Evolutionary conservation across 1,140 invertebrate species (phyloP).

Genomic region (Liolophura sinensis): DNA sequence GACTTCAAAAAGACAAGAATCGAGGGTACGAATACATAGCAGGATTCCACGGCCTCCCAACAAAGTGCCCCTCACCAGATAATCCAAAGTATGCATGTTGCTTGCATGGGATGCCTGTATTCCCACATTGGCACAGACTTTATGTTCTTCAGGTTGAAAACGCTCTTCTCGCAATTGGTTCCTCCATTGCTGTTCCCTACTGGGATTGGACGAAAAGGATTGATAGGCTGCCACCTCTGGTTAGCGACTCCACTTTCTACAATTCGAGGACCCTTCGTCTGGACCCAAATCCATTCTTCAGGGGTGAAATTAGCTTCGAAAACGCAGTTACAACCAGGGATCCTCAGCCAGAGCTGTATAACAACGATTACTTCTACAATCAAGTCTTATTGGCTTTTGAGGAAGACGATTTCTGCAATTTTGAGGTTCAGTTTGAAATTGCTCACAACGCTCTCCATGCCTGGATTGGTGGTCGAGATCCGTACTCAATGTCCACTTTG

Average conservation of each 20-base stretch:
- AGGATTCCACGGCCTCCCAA: conserved; percentile 26
- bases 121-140: conserved; percentile 28
- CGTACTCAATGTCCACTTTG: conserved; percentile 20
- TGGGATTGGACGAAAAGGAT: conserved; percentile 28
- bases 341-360: conserved; percentile 20
- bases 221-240: conserved; percentile 11
- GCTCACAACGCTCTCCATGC: conserved; percentile 25
- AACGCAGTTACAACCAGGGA: conserved; percentile 19
- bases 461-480: conserved; percentile 19
- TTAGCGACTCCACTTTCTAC: conserved; percentile 17
- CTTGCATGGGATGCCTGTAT: conserved; percentile 22
- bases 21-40: conserved; percentile 27
- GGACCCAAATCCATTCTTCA: conserved; percentile 28
- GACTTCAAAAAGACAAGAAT: conserved; percentile 14
- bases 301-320: conserved; percentile 11
- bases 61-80: conserved; percentile 16
- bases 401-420: conserved; percentile 26
- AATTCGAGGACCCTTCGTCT: conserved; percentile 17
- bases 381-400: conserved; percentile 23
- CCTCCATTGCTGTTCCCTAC: conserved; percentile 23
- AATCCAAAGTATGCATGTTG: conserved; percentile 17
- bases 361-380: conserved; percentile 12
- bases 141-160: conserved; percentile 26
- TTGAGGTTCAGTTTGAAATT: conserved; percentile 31
- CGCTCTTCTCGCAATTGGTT: conserved; percentile 17